Evolutionary conservation across 35 echinoderm and acorn worm genomes (phyloP).

Genomic region (Strongylocentrotus purpuratus): DNA sequence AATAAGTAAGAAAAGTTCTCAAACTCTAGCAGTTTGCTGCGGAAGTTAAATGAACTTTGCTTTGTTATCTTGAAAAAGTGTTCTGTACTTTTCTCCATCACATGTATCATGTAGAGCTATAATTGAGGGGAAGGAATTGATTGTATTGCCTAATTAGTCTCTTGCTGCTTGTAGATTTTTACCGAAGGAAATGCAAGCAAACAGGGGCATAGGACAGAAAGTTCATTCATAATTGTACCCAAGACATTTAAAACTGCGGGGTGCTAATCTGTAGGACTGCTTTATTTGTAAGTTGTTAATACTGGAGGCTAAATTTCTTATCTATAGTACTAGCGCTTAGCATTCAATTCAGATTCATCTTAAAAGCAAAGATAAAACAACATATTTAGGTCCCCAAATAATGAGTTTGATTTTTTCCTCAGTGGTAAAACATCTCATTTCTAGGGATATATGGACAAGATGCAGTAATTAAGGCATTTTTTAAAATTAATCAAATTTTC

Average conservation of each 20-base stretch:
- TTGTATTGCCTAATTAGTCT: neutral
- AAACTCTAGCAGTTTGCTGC: neutral
- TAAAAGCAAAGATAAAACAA: neutral
- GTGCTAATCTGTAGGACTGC: no score
- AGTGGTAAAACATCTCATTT: no score
- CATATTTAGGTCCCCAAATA: neutral
- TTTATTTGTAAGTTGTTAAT: neutral
- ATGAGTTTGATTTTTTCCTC: no score
- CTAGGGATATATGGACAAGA: no score
- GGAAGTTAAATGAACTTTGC: slow-evolving; percentile 8
- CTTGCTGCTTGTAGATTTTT: neutral
- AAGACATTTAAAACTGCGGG: neutral
- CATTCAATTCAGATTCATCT: neutral
- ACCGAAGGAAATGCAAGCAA: neutral
- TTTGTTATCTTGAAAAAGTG: neutral
- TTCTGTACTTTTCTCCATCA: neutral
- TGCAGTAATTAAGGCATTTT: no score
- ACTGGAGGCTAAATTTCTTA: neutral
- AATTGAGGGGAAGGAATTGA: slow-evolving; percentile 10
- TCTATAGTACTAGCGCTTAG: neutral
- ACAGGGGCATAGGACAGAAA: neutral
- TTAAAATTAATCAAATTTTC: no score
- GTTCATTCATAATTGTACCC: neutral
- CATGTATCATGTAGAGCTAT: neutral
- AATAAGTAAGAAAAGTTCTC: neutral